Conservation (phyloP, 2,113 vertebrate genomes). For the Trogon melanurus region DNA sequence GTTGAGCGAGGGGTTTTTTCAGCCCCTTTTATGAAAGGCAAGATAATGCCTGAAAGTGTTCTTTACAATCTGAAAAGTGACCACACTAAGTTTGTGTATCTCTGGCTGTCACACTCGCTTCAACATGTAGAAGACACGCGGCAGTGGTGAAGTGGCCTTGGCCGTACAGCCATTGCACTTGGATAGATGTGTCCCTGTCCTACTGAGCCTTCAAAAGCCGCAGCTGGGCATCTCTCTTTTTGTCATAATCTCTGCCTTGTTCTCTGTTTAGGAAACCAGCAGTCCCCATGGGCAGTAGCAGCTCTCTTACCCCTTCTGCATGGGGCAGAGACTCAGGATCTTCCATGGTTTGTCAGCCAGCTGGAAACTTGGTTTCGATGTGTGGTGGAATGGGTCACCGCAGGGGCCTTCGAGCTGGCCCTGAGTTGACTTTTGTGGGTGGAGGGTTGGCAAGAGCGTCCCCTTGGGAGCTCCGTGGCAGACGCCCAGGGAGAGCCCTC, state of each 20-base stretch:
- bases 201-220: background rate
- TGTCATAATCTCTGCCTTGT: background rate
- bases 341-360: background rate
- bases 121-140: background rate
- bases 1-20: rapidly evolving
- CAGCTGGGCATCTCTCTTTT: background rate
- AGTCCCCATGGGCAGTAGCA: background rate
- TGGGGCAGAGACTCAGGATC: background rate
- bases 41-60: background rate
- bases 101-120: background rate
- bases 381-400: rapidly evolving
- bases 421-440: background rate
- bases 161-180: background rate
- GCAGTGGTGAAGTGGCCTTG: background rate
- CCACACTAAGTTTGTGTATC: background rate
- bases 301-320: background rate
- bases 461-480: background rate
- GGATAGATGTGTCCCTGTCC: background rate
- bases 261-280: background rate
- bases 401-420: background rate
- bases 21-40: background rate
- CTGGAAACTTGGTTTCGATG: background rate
- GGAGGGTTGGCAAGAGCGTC: background rate
- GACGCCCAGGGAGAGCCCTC: background rate
- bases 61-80: background rate